A percentile compares a stretch with the other conserved stretches of the same genome.
These are phyloP conservation scores for Drosophila neocordata DNA, from an alignment of 1,140 invertebrate species.

Conservation along the genomic window DNA sequence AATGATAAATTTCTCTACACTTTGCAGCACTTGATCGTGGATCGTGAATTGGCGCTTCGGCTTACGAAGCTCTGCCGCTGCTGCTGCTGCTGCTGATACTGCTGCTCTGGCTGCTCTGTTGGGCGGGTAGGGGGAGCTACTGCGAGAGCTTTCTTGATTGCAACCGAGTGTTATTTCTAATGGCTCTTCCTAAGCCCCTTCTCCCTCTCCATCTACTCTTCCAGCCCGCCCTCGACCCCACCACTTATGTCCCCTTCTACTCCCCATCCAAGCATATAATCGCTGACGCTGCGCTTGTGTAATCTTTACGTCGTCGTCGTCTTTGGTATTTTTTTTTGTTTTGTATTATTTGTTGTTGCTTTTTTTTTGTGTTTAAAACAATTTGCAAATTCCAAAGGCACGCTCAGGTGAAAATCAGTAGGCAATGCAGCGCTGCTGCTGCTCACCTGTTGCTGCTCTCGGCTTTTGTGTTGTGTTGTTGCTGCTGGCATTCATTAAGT, in stretches of 20 bases:
- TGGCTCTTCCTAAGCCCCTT: conserved; percentile 27
- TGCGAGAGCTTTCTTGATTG: conserved; percentile 74
- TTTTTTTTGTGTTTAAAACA: conserved; percentile 59
- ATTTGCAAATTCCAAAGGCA: conserved; percentile 76
- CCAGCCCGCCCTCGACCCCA: not conserved
- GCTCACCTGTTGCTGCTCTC: conserved; percentile 59
- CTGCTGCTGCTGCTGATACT: conserved; percentile 39
- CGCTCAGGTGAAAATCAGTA: conserved; percentile 74
- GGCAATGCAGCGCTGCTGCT: conserved; percentile 51
- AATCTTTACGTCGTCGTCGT: conserved; percentile 68
- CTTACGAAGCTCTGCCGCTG: conserved; percentile 28
- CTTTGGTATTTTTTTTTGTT: conserved; percentile 47
- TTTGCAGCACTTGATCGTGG: conserved; percentile 66
- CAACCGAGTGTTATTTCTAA: conserved; percentile 63
- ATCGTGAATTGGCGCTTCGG: conserved; percentile 26
- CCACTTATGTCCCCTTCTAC: not conserved
- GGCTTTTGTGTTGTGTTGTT: conserved; percentile 24
- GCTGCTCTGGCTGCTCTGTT: not conserved
- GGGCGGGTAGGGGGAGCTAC: not conserved
- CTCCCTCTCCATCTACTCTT: not conserved
- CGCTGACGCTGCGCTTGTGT: conserved; percentile 71
- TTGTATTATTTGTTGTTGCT: conserved; percentile 41
- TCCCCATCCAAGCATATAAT: conserved; percentile 39
- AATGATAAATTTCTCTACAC: conserved; percentile 79
- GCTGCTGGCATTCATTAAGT: conserved; percentile 77